Percentiles rank a stretch among this genome's conserved stretches.
phyloP scores from a whole-genome alignment of 2,888 invertebrate genomes.

The Diaphora mendica region DNA sequence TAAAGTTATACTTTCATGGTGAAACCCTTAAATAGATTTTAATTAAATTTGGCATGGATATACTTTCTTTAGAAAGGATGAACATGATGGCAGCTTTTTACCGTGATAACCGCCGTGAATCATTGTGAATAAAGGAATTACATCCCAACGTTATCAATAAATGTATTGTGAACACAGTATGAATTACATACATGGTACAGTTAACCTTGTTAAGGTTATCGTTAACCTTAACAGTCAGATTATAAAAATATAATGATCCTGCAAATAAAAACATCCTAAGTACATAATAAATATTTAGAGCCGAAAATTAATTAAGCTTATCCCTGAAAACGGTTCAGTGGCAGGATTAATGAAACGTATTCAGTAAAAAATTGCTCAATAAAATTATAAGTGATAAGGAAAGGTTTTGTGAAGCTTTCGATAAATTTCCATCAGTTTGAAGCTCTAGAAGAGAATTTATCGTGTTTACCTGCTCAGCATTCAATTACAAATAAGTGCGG shows the following conservation, averaged over 20 bases:
- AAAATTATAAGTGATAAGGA: slow-evolving; percentile 40
- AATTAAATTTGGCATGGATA: no score
- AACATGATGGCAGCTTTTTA: no score
- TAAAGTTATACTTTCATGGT: no score
- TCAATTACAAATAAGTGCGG: slow-evolving; percentile 43
- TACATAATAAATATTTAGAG: slow-evolving; percentile 30
- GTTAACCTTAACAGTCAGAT: neutral
- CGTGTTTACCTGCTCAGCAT: slow-evolving; percentile 48
- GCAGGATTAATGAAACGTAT: slow-evolving; percentile 37
- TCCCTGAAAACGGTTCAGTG: slow-evolving; percentile 23
- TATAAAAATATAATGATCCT: neutral
- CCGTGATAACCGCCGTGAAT: no score
- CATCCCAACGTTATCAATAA: neutral
- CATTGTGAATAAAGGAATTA: neutral
- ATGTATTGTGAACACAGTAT: no score
- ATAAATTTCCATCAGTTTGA: slow-evolving; percentile 36
- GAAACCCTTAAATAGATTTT: no score
- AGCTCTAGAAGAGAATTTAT: slow-evolving; percentile 42
- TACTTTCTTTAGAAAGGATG: no score
- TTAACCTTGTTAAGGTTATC: no score
- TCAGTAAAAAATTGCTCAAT: slow-evolving; percentile 31
- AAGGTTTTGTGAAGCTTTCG: slow-evolving; percentile 25
- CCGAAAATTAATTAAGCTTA: slow-evolving; percentile 45
- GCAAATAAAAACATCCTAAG: slow-evolving; percentile 1
- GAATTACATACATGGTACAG: no score